Conservation (phyloP, 2,797 vertebrate genomes). For the Poecilia gillii region DNA sequence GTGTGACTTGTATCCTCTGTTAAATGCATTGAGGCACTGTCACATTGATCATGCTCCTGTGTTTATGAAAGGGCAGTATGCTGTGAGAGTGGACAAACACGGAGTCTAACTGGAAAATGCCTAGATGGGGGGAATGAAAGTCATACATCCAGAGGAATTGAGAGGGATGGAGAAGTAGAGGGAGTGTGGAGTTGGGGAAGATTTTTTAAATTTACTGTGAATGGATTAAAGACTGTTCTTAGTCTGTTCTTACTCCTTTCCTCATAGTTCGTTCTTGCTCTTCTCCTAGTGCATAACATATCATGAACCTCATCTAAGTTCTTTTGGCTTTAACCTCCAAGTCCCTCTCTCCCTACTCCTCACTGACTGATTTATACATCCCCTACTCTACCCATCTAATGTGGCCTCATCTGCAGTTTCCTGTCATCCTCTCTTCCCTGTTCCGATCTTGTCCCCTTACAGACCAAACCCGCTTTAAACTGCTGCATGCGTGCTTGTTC, state of each 20-base stretch:
- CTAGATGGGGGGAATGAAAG: constrained; percentile 67
- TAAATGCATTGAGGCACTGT: constrained; percentile 50
- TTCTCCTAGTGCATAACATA: constrained; percentile 47
- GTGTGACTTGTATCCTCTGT: constrained; percentile 52
- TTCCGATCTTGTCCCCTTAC: constrained; percentile 53
- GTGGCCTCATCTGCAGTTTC: constrained; percentile 68
- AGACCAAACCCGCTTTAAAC: constrained; percentile 53
- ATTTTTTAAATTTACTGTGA: constrained; percentile 55
- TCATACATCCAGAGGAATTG: constrained; percentile 29
- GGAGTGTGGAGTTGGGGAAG: constrained; percentile 26
- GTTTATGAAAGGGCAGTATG: constrained; percentile 58
- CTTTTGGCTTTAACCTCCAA: constrained; percentile 55
- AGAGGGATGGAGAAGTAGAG: constrained; percentile 28
- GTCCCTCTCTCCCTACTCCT: constrained; percentile 57
- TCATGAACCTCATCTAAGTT: constrained; percentile 68
- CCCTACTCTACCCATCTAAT: constrained; percentile 65
- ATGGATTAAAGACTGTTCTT: constrained; percentile 52
- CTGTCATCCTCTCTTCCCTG: constrained; percentile 51
- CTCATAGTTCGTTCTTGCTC: constrained; percentile 31
- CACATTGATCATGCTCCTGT: constrained; percentile 57
- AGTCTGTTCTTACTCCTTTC: constrained; percentile 25
- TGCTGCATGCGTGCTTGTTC: constrained; percentile 69
- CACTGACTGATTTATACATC: constrained; percentile 65
- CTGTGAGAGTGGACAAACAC: constrained; percentile 76
- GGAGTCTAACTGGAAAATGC: constrained; percentile 72